Evolutionary conservation across 1,140 invertebrate species (phyloP), one percentile per base, ranked within the genome.

Genomic region (Pseudomyrmex pallidus): DNA sequence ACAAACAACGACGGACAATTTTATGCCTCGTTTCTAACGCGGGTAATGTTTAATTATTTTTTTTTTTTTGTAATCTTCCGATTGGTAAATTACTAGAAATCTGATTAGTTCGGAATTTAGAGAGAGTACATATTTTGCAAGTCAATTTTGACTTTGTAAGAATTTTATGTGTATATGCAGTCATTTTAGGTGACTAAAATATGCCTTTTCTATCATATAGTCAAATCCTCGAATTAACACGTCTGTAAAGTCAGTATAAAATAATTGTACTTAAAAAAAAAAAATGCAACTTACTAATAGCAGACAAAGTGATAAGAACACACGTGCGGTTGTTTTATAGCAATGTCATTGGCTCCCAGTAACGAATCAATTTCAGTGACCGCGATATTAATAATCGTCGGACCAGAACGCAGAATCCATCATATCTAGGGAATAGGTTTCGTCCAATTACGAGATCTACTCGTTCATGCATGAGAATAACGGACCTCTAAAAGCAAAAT

Each of bases 351-450:
- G 64, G 74, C 54, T 78, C 44, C 13, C 54, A 15, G 44, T 85
- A 85, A 83, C 80, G 66, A 80, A 76, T 68, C 84, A 76, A 76
- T 85, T 83, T 63, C 48, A 73, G 48, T 56, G 50, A 80, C 84
- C 84, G 72, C 84, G 62, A 85, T 85, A 85, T 85, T 80, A 85
- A 85, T 85, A 83, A 82, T 74, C 80, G 80, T 59, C 68, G 54
- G 59, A 52, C 20, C 78, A 83, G 59, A 67, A 74, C 78, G 70
- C 78, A 83, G 84, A 72, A 85, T 74, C 78, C 70, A 85, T 85
- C 78, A 83, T 67, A 63, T 83, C 15, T 68, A 74, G 84, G 59
- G 68, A 74, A 85, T 85, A 57, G 78, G 59, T 85, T 85, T 73
- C 70, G 64, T 80, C 50, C 84, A 83, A 85, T 85, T 82, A 85